phyloP scores from a whole-genome alignment of 1,140 invertebrate genomes.

The Heliconius eleuchia region DNA sequence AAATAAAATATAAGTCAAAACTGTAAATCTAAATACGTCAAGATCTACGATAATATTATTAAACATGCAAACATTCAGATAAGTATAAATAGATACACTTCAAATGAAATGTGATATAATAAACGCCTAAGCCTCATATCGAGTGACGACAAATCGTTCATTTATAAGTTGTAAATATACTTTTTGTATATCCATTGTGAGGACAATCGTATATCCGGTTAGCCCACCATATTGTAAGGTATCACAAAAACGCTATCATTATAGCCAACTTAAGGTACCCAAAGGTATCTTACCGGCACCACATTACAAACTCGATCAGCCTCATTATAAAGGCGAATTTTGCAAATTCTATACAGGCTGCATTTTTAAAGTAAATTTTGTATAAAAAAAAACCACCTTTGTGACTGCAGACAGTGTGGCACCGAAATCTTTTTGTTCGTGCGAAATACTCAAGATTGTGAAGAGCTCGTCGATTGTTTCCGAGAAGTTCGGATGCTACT shows the following conservation, averaged over 20 bases:
- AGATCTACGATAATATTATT: background rate
- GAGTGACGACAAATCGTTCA: constrained; percentile 77
- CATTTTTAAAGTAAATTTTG: constrained; percentile 70
- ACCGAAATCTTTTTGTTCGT: constrained; percentile 69
- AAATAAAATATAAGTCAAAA: too few species aligned
- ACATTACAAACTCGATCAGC: constrained; percentile 47
- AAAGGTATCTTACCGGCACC: constrained; percentile 16
- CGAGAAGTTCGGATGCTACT: constrained; percentile 54
- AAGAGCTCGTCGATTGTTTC: constrained; percentile 61
- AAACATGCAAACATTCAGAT: constrained; percentile 5
- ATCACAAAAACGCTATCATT: constrained; percentile 69
- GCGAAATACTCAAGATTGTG: constrained; percentile 55
- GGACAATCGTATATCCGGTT: constrained; percentile 74
- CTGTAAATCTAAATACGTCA: too few species aligned
- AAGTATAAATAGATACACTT: constrained; percentile 23
- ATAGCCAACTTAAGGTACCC: constrained; percentile 42
- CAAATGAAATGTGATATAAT: constrained; percentile 67
- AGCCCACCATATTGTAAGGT: constrained; percentile 60
- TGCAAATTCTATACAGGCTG: constrained; percentile 49
- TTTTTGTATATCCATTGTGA: constrained; percentile 68
- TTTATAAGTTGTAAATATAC: constrained; percentile 76
- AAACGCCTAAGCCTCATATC: constrained; percentile 65
- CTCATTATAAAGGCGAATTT: constrained; percentile 53
- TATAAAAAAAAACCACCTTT: constrained; percentile 65
- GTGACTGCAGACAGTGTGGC: constrained; percentile 76